Base-by-base conservation (phyloP, 2,797 vertebrate genomes). In the Molossus alvarezi region DNA sequence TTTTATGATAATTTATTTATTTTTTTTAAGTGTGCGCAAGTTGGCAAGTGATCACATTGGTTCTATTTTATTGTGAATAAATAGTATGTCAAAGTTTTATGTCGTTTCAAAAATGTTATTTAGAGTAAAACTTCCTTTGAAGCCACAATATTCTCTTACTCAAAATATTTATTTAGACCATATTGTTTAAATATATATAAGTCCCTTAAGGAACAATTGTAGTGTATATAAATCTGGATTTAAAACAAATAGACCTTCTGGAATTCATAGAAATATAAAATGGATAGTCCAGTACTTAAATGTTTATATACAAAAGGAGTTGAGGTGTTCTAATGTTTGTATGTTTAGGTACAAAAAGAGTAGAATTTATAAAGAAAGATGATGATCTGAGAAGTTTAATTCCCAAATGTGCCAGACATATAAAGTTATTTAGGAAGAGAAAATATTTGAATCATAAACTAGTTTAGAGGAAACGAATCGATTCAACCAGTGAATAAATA, bases 101-200 rank as follows among this genome's bases (percentile, higher is more conserved):
- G 87, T 80, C 14, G 29, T 97, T 97, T 96, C 86, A 94, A 93
- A 97, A 97, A 96, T 89, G 81, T 94, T 96, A 94, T 96, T 97
- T 97, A 94, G 94, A 96, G 82, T 91, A 97, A 96, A 97, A 95
- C 83, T 97, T 97, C 76, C 85, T 96, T 97, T 98, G 97, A 97
- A 97, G 96, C 89, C 62, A 77, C 67, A 73, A 75, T 87, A 91
- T 89, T 94, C 73, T 97, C 21, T 92, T 90, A 94, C 67, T 95
- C 92, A 97, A 95, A 97, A 96, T 98, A 96, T 97, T 96, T 97
- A 97, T 97, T 97, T 97, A 96, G 92, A 85, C 37, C 72, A 90
- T 96, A 94, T 95, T 97, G 91, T 97, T 93, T 94, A 97, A 97
- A 96, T 96, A 95, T 77, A 87, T 92, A 75, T 97, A 95, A 96